Base-by-base conservation (phyloP, 2,113 vertebrate species). In the Saiga tatarica region DNA sequence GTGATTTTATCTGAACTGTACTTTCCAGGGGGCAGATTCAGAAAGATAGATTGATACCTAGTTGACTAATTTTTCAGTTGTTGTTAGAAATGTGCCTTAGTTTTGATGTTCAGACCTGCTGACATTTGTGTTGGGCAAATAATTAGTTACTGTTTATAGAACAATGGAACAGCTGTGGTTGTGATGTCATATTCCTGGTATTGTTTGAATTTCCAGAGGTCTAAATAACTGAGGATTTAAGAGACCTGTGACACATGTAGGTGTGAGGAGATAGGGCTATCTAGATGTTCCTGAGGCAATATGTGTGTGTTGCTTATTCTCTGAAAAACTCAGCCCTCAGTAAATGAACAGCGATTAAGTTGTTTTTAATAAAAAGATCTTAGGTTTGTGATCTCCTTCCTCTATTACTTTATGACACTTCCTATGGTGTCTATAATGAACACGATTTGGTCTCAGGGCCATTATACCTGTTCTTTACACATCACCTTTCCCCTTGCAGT, bases 181-280 rank as follows among this genome's bases (percentile, higher is more conserved):
- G 36, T 91, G 62, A 87, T 92, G 47, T 87, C 45, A 57, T 78
- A 89, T 89, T 89, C 14, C 42, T 91, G 74, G 57, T 82, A 89
- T 23, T 93, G 36, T 96, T 92, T 97, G 81, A 86, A 76, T 96
- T 96, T 95, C 26, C 78, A 93, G 25, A 85, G 52, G 9, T 93
- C 47, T 96, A 55, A 92, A 76, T 87, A 50, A 67, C 39, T 84
- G 36, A 85, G 30, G 6, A 26, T 82, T 92, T 91, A 84, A 89
- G 87, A 13, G 45, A 55, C 59, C 53, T 86, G 10, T 94, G 91
- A 64, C 13, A 84, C 8, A 23, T 42, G 26, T 39, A 60, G 62
- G 19, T 62, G 94, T 92, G 52, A 82, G 60, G 47, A 91, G 59
- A 33, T 89, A 7, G 47, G 57, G 53, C 59, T 94, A 0, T 89